These are phyloP conservation scores for Lutjanus campechanus DNA, from an alignment of 2,797 vertebrate species.

Conservation along the genomic window DNA sequence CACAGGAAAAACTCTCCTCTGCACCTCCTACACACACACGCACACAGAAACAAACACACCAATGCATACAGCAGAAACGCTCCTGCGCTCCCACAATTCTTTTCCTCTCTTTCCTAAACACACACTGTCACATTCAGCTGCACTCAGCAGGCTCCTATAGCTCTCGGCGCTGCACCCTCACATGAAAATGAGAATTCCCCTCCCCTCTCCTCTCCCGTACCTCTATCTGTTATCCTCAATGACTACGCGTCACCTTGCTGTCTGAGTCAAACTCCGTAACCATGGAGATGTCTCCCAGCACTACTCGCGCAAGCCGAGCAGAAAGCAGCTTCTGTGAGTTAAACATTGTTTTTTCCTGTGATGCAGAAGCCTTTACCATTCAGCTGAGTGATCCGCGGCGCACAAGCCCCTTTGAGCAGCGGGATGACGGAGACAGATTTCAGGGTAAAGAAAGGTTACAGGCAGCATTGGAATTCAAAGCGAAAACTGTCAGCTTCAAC, in stretches of 20 bases:
- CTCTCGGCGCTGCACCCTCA: conserved; percentile 38
- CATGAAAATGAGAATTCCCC: conserved; percentile 56
- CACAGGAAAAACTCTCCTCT: conserved; percentile 48
- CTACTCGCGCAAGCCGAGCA: conserved; percentile 50
- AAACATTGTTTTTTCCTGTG: conserved; percentile 47
- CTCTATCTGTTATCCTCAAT: conserved; percentile 69
- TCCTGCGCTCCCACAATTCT: background rate
- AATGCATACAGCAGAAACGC: conserved; percentile 18
- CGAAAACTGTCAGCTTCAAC: conserved; percentile 26
- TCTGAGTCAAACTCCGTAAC: conserved; percentile 77
- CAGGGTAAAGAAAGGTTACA: conserved; percentile 45
- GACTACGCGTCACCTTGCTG: conserved; percentile 69
- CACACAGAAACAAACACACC: conserved; percentile 9
- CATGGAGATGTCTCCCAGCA: conserved; percentile 70
- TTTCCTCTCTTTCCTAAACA: conserved; percentile 40
- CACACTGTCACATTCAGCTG: conserved; percentile 51
- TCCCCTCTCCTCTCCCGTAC: conserved; percentile 15
- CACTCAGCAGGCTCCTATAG: conserved; percentile 49
- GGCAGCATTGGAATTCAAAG: conserved; percentile 47
- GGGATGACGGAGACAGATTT: conserved; percentile 44
- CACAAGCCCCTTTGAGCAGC: conserved; percentile 35
- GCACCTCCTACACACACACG: conserved; percentile 56
- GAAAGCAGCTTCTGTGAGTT: conserved; percentile 56
- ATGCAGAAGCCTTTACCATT: conserved; percentile 46
- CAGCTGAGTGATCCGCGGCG: conserved; percentile 29